Base-by-base conservation (phyloP, 1,140 invertebrate species). In the Amyelois transitella region DNA sequence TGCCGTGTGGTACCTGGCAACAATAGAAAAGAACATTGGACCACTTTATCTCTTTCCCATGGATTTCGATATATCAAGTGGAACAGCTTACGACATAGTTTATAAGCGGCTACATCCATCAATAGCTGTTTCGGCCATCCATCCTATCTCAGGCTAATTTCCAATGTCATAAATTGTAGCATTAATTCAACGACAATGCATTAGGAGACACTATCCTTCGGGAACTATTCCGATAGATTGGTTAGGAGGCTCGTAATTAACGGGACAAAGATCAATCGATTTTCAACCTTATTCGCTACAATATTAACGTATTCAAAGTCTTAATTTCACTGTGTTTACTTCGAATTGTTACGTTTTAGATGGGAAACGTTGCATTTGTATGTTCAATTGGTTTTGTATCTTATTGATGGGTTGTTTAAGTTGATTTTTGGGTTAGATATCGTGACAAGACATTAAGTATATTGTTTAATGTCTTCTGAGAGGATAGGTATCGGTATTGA, bases 121-220 rank as follows among this genome's bases (percentile, higher is more conserved):
- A 38, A 38, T 38, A 14, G 32, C 8, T 38, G 32, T 38, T 38
- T 38, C 32, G 32, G 32, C 32, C 32, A 38, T 38, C 32, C 32
- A 38, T 38, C 32, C 32, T 38, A 38, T 38, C 32, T 38, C 32
- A 62, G 56, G 69, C 75, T 79, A 79, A 81, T 83, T 84, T 74
- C 75, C 63, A 62, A 61, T 76, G 75, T 80, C 83, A 86, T 86
- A 86, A 86, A 86, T 86, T 72, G 65, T 82, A 55, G 77, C 77
- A 86, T 86, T 85, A 85, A 82, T 78, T 82, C 83, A 86, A 86
- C 80, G 78, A 83, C 77, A 72, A 73, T 77, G 64, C 80, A 83
- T 86, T 86, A 85, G 72, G 77, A 69, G 72, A 64, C 62, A 68
- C 69, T 71, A 77, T 84, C 78, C 77, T 67, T 49, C 60, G 75